A percentile compares a stretch with the other conserved stretches of the same genome.
Evolutionary conservation across 2,797 vertebrate genomes (phyloP).

Genomic region (Crossoptilon crossoptilon): DNA sequence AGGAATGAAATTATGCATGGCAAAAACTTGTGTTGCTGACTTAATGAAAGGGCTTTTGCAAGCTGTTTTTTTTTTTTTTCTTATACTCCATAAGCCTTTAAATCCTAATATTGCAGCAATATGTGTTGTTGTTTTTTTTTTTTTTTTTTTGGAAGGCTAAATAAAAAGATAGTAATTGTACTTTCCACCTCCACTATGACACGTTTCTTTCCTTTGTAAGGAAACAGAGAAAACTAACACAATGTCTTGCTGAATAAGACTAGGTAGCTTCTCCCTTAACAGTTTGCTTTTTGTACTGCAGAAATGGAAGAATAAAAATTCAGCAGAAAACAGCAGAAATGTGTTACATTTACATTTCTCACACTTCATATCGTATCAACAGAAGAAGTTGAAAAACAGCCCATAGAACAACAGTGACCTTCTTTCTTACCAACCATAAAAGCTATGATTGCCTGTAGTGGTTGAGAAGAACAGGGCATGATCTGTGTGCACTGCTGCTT

Average conservation of each 20-base stretch:
- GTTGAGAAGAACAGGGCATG: not conserved
- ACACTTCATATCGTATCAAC: not conserved
- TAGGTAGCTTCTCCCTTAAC: not conserved
- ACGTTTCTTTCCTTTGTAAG: not conserved
- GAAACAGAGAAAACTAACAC: not conserved
- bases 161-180: not conserved
- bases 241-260: not conserved
- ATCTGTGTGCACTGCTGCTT: not conserved
- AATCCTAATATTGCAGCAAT: not conserved
- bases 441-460: not conserved
- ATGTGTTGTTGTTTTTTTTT: not conserved
- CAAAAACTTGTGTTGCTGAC: not conserved
- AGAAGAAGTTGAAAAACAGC: not conserved
- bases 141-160: not conserved
- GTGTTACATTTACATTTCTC: not conserved
- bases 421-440: fast-evolving
- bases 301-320: not conserved
- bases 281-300: not conserved
- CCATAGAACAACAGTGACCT: fast-evolving
- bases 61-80: not conserved
- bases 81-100: not conserved
- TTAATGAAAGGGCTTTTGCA: not conserved
- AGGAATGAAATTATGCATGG: not conserved
- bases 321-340: not conserved
- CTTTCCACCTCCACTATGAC: not conserved